Conservation (phyloP, 2,888 invertebrate genomes). For the Achlya flavicornis region DNA sequence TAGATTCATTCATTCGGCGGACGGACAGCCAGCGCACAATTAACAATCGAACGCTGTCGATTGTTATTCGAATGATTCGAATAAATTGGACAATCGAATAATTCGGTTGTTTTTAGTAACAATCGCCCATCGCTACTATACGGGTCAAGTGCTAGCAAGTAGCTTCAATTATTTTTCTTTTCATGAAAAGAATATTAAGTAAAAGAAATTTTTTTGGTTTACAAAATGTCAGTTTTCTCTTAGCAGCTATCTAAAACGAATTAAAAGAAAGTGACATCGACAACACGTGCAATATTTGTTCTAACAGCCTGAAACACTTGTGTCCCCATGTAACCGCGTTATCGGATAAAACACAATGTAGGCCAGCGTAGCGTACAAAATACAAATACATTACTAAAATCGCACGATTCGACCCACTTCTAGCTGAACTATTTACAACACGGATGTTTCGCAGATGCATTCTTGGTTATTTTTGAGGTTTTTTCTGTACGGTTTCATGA, state of each 20-base stretch:
- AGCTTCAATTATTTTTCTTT: too few relatives aligned
- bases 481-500: conserved; percentile 24
- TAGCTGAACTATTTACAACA: conserved; percentile 45
- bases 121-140: too few relatives aligned
- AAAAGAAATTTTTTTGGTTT: too few relatives aligned
- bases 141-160: too few relatives aligned
- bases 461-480: conserved; percentile 34
- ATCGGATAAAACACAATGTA: conserved; percentile 23
- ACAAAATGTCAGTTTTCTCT: background rate
- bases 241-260: background rate
- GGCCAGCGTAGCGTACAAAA: conserved; percentile 19
- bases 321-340: conserved; percentile 20
- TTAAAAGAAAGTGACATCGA: conserved; percentile 12
- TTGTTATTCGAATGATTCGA: too few relatives aligned
- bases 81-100: too few relatives aligned
- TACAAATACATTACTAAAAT: conserved; percentile 37
- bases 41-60: too few relatives aligned
- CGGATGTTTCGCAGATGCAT: conserved; percentile 62
- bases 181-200: too few relatives aligned
- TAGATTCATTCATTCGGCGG: too few relatives aligned
- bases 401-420: conserved; percentile 54
- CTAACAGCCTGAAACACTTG: conserved; percentile 34
- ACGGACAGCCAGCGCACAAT: too few relatives aligned
- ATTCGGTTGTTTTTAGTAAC: too few relatives aligned
- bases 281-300: conserved; percentile 19